Conservation (phyloP, 64 coral and sea anemone genomes). For the Trachythela sp. region DNA sequence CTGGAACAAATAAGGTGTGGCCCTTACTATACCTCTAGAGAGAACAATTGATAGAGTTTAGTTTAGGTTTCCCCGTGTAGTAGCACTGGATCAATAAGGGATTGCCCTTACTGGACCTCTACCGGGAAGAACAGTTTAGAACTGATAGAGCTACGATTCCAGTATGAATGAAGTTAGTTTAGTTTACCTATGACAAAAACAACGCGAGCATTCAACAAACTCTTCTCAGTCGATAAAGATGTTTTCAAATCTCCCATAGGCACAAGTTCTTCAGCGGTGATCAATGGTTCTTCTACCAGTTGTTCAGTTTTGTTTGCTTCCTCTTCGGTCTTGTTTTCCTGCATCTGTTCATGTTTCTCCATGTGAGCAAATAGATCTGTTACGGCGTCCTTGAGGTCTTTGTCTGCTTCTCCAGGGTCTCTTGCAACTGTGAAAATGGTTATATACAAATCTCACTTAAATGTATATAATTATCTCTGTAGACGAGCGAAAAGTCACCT, state of each 20-base stretch:
- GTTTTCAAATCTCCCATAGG: constrained; percentile 64
- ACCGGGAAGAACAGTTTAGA: no score
- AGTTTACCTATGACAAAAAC: constrained; percentile 89
- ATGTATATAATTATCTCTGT: no score
- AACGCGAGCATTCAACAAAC: constrained; percentile 78
- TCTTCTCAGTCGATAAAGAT: constrained; percentile 67
- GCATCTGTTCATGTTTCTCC: background rate
- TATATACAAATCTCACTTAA: no score
- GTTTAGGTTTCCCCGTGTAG: no score
- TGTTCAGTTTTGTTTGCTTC: background rate
- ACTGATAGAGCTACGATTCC: no score
- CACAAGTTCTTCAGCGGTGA: constrained; percentile 75
- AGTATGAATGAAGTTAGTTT: no score
- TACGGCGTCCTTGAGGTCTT: background rate
- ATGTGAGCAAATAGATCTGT: background rate
- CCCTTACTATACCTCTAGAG: no score
- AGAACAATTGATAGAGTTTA: no score
- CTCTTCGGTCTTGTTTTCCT: background rate
- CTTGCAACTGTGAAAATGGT: background rate
- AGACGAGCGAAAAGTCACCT: no score
- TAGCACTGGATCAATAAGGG: no score
- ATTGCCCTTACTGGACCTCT: no score
- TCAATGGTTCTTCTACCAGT: background rate
- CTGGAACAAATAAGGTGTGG: no score
- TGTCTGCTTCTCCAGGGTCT: background rate